Conservation (phyloP, 2,888 invertebrate species). For the Drosophila quasianomalipes region DNA sequence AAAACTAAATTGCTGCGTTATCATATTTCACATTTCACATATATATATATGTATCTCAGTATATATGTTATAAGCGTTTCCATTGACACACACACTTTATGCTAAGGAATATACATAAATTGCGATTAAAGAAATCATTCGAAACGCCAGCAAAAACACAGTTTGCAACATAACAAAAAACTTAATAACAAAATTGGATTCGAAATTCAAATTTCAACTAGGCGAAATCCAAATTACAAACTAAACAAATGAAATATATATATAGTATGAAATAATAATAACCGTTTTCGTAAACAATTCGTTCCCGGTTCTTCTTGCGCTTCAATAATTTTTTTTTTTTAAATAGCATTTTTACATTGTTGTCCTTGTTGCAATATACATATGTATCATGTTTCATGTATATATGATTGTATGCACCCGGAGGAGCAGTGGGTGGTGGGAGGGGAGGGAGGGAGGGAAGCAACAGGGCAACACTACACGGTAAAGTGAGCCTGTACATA, state of each 20-base stretch:
- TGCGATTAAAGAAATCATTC: slow-evolving; percentile 26
- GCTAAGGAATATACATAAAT: slow-evolving; percentile 48
- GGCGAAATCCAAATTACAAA: slow-evolving; percentile 31
- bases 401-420: slow-evolving; percentile 13
- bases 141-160: slow-evolving; percentile 47
- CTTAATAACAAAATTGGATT: slow-evolving; percentile 40
- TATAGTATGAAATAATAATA: slow-evolving; percentile 5
- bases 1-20: slow-evolving; percentile 17
- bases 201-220: slow-evolving; percentile 48
- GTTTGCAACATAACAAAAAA: slow-evolving; percentile 65
- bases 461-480: slow-evolving; percentile 6
- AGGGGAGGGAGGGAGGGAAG: background rate
- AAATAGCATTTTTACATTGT: slow-evolving; percentile 52
- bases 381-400: slow-evolving; percentile 1
- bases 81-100: slow-evolving; percentile 45
- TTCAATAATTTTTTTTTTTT: slow-evolving; percentile 66
- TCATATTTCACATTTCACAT: slow-evolving; percentile 4
- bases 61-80: slow-evolving; percentile 59
- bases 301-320: slow-evolving; percentile 21
- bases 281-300: slow-evolving; percentile 10
- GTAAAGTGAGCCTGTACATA: slow-evolving; percentile 18
- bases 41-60: background rate
- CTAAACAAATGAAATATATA: slow-evolving; percentile 23
- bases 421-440: fast-evolving
- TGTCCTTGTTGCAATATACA: slow-evolving; percentile 34